phyloP scores from a whole-genome alignment of 2,797 vertebrate genomes.

The Coilia nasus region DNA sequence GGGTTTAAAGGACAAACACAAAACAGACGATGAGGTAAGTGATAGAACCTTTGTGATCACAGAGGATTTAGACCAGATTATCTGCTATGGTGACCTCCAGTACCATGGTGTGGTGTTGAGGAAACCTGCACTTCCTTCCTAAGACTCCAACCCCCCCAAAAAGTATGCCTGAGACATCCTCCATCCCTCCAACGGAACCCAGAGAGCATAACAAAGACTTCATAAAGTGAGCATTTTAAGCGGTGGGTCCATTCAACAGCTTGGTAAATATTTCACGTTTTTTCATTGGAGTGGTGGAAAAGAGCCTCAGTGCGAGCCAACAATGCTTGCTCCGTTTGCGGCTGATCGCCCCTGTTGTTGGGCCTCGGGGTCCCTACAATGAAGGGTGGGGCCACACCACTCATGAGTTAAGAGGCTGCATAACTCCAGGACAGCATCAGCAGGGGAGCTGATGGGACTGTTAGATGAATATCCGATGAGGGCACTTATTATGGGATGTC shows the following conservation, averaged over 20 bases:
- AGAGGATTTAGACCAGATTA: conserved; percentile 4
- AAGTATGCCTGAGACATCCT: neutral
- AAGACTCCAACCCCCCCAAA: neutral
- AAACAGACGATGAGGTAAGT: neutral
- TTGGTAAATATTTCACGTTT: conserved; percentile 9
- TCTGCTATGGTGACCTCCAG: neutral
- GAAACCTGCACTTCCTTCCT: neutral
- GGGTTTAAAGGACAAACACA: neutral
- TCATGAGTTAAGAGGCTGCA: neutral
- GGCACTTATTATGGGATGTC: neutral
- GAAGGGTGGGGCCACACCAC: neutral
- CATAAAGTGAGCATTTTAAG: conserved; percentile 3
- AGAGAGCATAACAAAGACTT: neutral
- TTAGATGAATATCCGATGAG: neutral
- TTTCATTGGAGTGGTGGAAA: neutral
- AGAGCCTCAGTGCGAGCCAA: neutral
- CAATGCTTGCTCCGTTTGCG: neutral
- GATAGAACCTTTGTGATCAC: conserved; percentile 17
- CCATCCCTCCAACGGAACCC: neutral
- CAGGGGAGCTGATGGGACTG: neutral
- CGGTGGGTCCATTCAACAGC: neutral
- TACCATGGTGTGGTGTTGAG: neutral
- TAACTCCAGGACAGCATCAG: neutral
- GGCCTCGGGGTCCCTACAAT: neutral
- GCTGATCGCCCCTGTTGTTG: neutral